Conservation (phyloP, 1,140 invertebrate species). For the Drosophila carrolli region DNA sequence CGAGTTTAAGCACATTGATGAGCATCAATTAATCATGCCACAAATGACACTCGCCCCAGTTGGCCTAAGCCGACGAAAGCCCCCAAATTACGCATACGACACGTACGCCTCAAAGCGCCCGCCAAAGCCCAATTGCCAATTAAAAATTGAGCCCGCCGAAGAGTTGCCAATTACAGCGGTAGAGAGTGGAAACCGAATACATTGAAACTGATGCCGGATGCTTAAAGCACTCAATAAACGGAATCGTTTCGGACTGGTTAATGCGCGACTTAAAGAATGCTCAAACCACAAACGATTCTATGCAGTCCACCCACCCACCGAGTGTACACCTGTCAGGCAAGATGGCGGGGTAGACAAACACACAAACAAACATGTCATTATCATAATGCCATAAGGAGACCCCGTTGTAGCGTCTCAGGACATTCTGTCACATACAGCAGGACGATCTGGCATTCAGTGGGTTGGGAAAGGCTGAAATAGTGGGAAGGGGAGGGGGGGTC, state of each 20-base stretch:
- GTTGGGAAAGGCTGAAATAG: background rate
- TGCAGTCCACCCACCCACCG: background rate
- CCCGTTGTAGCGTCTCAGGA: constrained; percentile 46
- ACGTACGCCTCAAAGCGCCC: constrained; percentile 57
- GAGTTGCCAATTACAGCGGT: constrained; percentile 53
- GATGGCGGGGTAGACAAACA: constrained; percentile 8
- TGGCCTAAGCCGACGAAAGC: constrained; percentile 54
- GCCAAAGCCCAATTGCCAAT: constrained; percentile 71
- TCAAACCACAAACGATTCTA: constrained; percentile 20
- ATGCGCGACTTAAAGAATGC: constrained; percentile 61
- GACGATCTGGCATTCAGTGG: constrained; percentile 28
- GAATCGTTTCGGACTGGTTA: constrained; percentile 60
- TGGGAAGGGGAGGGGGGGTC: too few relatives aligned
- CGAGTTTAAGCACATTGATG: constrained; percentile 80
- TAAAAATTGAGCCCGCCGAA: constrained; percentile 58
- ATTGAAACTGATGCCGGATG: constrained; percentile 36
- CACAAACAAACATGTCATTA: constrained; percentile 81
- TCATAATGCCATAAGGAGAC: constrained; percentile 70
- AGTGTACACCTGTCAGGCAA: constrained; percentile 37
- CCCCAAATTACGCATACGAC: constrained; percentile 78
- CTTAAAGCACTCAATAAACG: constrained; percentile 76
- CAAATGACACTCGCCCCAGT: constrained; percentile 70
- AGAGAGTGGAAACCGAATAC: constrained; percentile 56
- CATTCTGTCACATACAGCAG: constrained; percentile 41
- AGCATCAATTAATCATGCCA: constrained; percentile 80